Evolutionary conservation across 1,140 invertebrate genomes (phyloP).

Genomic region (Tetramorium simillimum): DNA sequence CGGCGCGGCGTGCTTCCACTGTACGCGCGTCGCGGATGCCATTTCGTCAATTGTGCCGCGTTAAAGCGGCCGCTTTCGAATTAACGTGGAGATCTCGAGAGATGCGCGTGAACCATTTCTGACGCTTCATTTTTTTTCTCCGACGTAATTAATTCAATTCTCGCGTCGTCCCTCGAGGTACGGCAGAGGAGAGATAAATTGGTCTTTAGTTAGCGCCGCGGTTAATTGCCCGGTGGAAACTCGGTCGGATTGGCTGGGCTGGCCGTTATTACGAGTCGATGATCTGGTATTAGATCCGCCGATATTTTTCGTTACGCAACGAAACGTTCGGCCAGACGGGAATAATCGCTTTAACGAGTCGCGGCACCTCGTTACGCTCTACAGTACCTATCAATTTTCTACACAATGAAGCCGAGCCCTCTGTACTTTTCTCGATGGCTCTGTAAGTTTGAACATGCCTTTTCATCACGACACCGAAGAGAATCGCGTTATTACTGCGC

Average conservation of each 20-base stretch:
- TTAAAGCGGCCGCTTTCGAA: not conserved
- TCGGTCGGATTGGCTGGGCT: not conserved
- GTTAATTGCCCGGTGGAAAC: not conserved
- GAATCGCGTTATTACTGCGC: not conserved
- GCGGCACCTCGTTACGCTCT: conserved; percentile 59
- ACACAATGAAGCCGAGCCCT: conserved; percentile 13
- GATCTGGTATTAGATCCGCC: not conserved
- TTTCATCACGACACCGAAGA: not conserved
- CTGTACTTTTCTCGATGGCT: not conserved
- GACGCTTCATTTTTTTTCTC: not conserved
- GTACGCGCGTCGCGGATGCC: not conserved
- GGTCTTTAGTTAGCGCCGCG: not conserved
- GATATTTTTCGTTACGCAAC: conserved; percentile 60
- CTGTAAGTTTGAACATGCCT: not conserved
- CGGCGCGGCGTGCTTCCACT: not conserved
- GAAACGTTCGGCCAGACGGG: conserved; percentile 33
- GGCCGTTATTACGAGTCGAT: not conserved
- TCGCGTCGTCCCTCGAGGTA: not conserved
- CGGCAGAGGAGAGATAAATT: not conserved
- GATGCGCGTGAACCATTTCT: not conserved
- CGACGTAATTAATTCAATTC: not conserved
- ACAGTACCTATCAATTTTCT: conserved; percentile 57
- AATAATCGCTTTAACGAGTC: conserved; percentile 58
- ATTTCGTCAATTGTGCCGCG: not conserved
- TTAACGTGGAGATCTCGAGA: not conserved